Conservation (phyloP, 2,797 vertebrate species). For the Cynodonichthys magdalenae region DNA sequence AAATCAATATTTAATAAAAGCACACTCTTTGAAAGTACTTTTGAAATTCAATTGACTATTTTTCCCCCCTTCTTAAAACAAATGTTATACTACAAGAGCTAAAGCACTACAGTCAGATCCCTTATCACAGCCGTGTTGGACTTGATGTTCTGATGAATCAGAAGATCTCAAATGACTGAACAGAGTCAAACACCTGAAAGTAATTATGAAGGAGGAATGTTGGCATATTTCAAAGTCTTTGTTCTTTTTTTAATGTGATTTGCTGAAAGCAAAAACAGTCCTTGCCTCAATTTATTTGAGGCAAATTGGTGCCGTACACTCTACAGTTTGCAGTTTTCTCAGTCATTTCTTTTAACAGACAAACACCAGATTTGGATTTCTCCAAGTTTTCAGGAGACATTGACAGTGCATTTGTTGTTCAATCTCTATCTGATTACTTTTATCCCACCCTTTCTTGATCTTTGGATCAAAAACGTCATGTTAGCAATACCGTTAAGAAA, state of each 20-base stretch:
- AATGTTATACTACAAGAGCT: conserved; percentile 36
- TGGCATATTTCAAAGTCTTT: background rate
- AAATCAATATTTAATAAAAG: conserved; percentile 67
- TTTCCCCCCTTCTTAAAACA: conserved; percentile 43
- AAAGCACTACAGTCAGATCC: conserved; percentile 44
- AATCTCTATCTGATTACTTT: background rate
- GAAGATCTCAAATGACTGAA: conserved; percentile 22
- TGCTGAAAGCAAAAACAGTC: background rate
- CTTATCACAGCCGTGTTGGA: conserved; percentile 34
- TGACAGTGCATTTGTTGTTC: background rate
- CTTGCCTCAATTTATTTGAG: background rate
- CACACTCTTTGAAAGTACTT: conserved; percentile 54
- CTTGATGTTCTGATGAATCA: conserved; percentile 7
- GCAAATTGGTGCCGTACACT: too few species aligned
- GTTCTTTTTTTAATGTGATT: conserved; percentile 4
- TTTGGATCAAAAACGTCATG: too few species aligned
- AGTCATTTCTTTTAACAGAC: background rate
- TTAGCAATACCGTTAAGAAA: background rate
- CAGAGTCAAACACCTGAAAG: conserved; percentile 7
- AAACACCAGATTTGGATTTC: background rate
- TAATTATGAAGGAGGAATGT: background rate
- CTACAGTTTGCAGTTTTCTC: too few species aligned
- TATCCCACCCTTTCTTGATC: background rate
- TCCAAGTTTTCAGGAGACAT: background rate
- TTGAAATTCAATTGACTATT: conserved; percentile 49